These are phyloP conservation scores for Oryzias dopingdopingensis DNA, from an alignment of 2,797 vertebrate genomes.

Conservation along the genomic window DNA sequence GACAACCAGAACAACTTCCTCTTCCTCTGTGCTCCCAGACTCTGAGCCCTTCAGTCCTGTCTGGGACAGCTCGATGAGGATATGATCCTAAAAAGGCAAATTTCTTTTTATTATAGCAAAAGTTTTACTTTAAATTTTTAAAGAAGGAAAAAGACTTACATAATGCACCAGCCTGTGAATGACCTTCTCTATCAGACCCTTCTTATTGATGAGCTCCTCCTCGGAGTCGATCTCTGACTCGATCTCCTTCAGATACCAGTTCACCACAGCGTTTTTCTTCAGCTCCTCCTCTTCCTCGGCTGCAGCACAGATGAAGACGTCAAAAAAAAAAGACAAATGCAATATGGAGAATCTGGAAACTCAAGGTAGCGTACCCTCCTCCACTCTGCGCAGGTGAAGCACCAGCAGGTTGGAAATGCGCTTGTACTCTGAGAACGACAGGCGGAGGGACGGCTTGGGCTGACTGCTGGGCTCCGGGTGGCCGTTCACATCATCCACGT, in stretches of 20 bases:
- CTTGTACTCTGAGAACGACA: slow-evolving; percentile 91
- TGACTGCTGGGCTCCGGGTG: slow-evolving; percentile 63
- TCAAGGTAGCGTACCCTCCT: slow-evolving; percentile 80
- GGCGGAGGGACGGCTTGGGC: slow-evolving; percentile 81
- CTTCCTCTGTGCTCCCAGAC: slow-evolving; percentile 77
- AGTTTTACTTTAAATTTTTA: too few relatives aligned
- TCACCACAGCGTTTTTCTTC: slow-evolving; percentile 90
- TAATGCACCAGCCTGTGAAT: slow-evolving; percentile 94
- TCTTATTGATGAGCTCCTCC: slow-evolving; percentile 91
- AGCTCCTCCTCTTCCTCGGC: slow-evolving; percentile 90
- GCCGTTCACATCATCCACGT: slow-evolving; percentile 67
- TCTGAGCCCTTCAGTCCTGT: slow-evolving; percentile 85
- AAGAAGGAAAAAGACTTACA: slow-evolving; percentile 73
- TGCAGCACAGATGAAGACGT: slow-evolving; percentile 40
- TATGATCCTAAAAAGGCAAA: slow-evolving; percentile 83
- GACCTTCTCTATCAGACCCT: slow-evolving; percentile 95
- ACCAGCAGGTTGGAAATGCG: slow-evolving; percentile 95
- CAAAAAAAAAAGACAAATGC: too few relatives aligned
- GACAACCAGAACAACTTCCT: slow-evolving; percentile 89
- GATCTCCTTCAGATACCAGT: slow-evolving; percentile 98
- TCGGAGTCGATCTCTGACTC: slow-evolving; percentile 98
- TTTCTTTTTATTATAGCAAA: too few relatives aligned
- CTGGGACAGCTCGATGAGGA: slow-evolving; percentile 93
- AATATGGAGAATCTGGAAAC: too few relatives aligned
- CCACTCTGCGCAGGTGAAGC: slow-evolving; percentile 87